phyloP scores from a whole-genome alignment of 2,113 vertebrate species.

The Cryptomyrus ogoouensis region DNA sequence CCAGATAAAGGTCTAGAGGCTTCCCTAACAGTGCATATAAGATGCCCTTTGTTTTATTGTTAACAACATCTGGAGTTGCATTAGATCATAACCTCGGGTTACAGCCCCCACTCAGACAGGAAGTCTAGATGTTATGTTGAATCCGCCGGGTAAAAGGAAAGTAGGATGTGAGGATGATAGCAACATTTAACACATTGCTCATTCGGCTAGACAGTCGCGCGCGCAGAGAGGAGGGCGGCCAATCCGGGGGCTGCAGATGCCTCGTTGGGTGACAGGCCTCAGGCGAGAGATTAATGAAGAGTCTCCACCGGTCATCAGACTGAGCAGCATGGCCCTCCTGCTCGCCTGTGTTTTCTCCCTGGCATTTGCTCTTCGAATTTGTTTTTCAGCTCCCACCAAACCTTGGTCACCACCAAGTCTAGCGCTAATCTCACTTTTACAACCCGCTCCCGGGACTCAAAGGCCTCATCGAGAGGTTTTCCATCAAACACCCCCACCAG shows the following conservation, averaged over 20 bases:
- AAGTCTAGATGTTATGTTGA: background rate
- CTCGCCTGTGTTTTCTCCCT: background rate
- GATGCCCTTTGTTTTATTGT: background rate
- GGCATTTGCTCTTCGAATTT: background rate
- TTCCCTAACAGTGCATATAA: background rate
- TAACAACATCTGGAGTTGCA: background rate
- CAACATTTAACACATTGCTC: background rate
- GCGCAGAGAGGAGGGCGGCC: background rate
- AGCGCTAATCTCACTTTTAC: background rate
- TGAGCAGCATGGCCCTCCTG: background rate
- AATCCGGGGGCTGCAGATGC: background rate
- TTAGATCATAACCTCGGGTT: background rate
- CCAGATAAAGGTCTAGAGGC: background rate
- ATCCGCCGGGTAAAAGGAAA: background rate
- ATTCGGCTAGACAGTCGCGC: background rate
- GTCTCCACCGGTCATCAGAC: background rate
- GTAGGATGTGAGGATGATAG: background rate
- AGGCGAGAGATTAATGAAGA: background rate
- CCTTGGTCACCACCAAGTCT: background rate
- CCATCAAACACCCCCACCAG: background rate
- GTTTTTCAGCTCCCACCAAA: background rate
- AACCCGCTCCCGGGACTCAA: constrained; percentile 9
- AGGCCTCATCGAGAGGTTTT: constrained; percentile 10
- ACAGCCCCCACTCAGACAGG: background rate
- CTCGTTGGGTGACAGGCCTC: background rate